Evolutionary conservation across 2,797 vertebrate species (phyloP), one percentile per base, ranked within the genome.

Genomic region (Chloroceryle inda): DNA sequence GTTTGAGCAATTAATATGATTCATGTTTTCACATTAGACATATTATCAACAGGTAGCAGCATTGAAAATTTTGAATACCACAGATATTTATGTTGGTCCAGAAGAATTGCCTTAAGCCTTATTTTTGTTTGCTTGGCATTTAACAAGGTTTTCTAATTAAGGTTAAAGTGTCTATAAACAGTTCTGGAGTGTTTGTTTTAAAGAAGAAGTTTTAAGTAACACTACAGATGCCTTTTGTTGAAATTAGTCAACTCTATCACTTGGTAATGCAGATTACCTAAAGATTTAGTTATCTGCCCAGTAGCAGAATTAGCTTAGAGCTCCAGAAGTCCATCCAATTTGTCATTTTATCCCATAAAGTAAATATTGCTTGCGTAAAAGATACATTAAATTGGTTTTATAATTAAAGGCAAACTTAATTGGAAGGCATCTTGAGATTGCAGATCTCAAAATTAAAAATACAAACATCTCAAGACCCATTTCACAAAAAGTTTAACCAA

Each of bases 91-190:
- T 4, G 12, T 13, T 45, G 11, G 22, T 68, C 1, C 2, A 56
- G 38, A 85, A 79, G 11, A 82, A 81, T 11, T 2, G 3, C 37
- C 10, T 7, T 37, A 37, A 85, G 42, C n/a, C 5, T 24, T 31
- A 47, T 27, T 88, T 88, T 82, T 68, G 8, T 63, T 78, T 71
- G 16, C 16, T 85, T 56, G 5, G 5, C 35, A 10, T 76, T 86
- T 47, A 92, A 67, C 8, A n/a, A 16, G 11, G 87, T 61, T 75
- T 94, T 77, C n/a, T 27, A 73, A 37, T 74, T 85, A 83, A 56
- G 22, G 11, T 56, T 89, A 78, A 50, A 53, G 22, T 9, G 1
- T 91, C 31, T 47, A 49, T 29, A 56, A 91, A 58, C 6, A 24
- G 21, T 31, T 78, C 76, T 27, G 5, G 23, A 71, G 22, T 45